Evolutionary conservation across 1,140 invertebrate genomes (phyloP).

Genomic region (Tetragonula clypearis): DNA sequence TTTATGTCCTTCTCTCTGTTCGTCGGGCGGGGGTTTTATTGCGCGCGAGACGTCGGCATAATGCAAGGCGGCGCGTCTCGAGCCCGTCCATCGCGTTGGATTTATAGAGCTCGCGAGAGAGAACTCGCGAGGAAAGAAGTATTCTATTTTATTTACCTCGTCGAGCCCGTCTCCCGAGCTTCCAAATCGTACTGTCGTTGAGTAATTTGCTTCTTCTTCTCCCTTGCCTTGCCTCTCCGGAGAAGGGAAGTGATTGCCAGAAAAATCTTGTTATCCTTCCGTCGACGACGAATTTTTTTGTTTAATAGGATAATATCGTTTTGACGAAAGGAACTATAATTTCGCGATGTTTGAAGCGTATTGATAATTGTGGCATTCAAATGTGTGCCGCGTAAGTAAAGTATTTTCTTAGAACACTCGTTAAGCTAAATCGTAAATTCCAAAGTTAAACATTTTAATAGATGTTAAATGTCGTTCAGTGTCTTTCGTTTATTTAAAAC

Average conservation of each 20-base stretch:
- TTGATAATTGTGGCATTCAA: too few relatives aligned
- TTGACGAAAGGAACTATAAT: background rate
- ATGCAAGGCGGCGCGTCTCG: constrained; percentile 52
- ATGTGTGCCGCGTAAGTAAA: too few relatives aligned
- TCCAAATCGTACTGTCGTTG: background rate
- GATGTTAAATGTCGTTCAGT: too few relatives aligned
- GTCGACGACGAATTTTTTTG: background rate
- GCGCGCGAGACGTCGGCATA: constrained; percentile 45
- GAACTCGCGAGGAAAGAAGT: constrained; percentile 20
- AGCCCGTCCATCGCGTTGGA: constrained; percentile 26
- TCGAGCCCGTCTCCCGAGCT: background rate
- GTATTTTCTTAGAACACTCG: too few relatives aligned
- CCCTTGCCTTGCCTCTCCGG: background rate
- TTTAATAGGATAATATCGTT: background rate
- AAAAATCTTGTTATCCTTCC: background rate
- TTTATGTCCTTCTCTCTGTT: constrained; percentile 43
- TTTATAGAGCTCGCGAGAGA: constrained; percentile 26
- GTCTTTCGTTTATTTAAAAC: background rate
- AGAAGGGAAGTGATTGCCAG: too few relatives aligned
- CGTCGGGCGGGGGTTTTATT: constrained; percentile 56
- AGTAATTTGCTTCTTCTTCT: background rate
- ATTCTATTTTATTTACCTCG: constrained; percentile 17
- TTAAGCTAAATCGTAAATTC: too few relatives aligned
- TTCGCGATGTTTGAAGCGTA: background rate
- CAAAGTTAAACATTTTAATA: too few relatives aligned